Evolutionary conservation across 1,140 invertebrate genomes (phyloP).

Genomic region (Eupristina koningsbergeri): DNA sequence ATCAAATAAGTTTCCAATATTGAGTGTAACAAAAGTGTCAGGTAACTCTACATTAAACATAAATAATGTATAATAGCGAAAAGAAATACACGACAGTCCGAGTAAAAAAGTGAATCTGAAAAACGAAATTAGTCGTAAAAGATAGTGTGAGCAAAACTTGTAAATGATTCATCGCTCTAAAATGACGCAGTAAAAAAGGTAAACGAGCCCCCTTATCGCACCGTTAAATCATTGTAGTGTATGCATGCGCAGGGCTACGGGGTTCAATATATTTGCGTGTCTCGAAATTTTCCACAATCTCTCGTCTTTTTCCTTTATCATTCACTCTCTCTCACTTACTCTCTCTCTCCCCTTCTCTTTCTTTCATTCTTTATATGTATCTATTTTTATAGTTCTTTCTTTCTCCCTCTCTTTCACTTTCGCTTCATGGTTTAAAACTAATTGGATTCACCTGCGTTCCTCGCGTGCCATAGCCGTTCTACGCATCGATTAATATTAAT

Average conservation of each 20-base stretch:
- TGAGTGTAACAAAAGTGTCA: background rate
- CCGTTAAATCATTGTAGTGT: constrained; percentile 40
- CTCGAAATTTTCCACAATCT: constrained; percentile 18
- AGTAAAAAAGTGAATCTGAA: constrained; percentile 9
- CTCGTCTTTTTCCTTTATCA: background rate
- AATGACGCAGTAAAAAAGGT: constrained; percentile 50
- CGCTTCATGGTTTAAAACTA: constrained; percentile 29
- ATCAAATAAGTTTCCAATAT: background rate
- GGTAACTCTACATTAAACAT: background rate
- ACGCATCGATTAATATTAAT: constrained; percentile 50
- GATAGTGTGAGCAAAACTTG: constrained; percentile 39
- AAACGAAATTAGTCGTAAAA: constrained; percentile 38
- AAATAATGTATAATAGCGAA: background rate
- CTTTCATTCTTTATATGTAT: too few relatives aligned
- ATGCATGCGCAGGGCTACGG: background rate
- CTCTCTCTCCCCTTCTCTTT: background rate
- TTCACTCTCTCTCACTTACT: background rate
- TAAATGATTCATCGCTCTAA: constrained; percentile 49
- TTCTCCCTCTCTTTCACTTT: background rate
- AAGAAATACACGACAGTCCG: background rate
- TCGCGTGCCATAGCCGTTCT: constrained; percentile 37
- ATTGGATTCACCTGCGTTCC: constrained; percentile 30
- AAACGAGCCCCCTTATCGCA: constrained; percentile 45
- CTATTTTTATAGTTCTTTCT: background rate
- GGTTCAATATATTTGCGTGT: constrained; percentile 27